These are phyloP conservation scores for Halcyon smyrnensis DNA, from an alignment of 2,797 vertebrate genomes.

Conservation along the genomic window DNA sequence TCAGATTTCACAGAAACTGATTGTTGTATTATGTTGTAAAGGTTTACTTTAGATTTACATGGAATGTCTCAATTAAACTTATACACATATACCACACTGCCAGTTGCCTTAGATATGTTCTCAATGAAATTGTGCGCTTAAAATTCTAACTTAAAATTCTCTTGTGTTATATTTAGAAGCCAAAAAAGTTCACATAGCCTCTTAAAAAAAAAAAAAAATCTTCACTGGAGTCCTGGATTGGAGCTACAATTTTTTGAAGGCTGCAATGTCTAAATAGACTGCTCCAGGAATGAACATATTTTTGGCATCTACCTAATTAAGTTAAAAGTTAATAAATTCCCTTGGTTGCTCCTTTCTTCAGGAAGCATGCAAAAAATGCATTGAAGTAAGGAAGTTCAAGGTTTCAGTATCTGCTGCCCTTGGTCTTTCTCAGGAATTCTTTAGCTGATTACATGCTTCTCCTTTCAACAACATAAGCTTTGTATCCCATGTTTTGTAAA, in stretches of 20 bases:
- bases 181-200: not conserved
- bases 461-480: constrained; percentile 81
- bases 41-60: not conserved
- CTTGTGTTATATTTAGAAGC: not conserved
- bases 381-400: constrained; percentile 78
- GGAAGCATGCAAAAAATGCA: constrained; percentile 79
- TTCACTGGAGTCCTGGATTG: not conserved
- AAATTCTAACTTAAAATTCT: not conserved
- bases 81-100: not conserved
- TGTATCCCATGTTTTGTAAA: constrained; percentile 75
- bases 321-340: constrained; percentile 77
- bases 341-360: constrained; percentile 74
- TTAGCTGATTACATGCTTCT: constrained; percentile 84
- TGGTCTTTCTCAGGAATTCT: constrained; percentile 82
- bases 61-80: not conserved
- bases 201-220: not conserved
- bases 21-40: not conserved
- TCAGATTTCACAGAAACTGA: not conserved
- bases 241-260: not conserved
- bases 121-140: not conserved
- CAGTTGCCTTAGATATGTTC: not conserved
- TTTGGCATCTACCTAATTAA: constrained; percentile 72
- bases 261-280: not conserved
- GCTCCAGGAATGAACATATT: not conserved
- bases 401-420: constrained; percentile 79